A percentile compares a stretch with the other conserved stretches of the same genome.
Conservation (phyloP, 2,113 vertebrate genomes). For the Percopsis transmontana region DNA sequence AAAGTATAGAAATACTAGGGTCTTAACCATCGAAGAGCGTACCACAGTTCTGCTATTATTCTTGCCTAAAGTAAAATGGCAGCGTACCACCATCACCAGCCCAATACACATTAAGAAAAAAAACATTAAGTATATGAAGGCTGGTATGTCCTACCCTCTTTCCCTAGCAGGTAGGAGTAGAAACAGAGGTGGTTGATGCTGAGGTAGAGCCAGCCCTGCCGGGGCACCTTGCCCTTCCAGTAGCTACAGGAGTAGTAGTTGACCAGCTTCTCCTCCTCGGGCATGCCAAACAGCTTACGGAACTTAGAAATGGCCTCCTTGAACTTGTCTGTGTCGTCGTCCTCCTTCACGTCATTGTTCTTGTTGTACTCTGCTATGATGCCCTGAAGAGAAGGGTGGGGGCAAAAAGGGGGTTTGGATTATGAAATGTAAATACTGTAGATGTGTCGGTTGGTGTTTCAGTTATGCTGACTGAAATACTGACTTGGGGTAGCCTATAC, state of each 20-base stretch:
- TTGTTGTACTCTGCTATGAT: slow-evolving; percentile 98
- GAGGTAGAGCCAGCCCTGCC: slow-evolving; percentile 99
- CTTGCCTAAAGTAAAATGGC: too few relatives aligned
- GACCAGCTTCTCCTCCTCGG: slow-evolving; percentile 96
- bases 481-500: too few relatives aligned
- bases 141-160: slow-evolving; percentile 85
- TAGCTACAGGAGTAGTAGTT: slow-evolving; percentile 99
- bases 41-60: too few relatives aligned
- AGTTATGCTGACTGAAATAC: too few relatives aligned
- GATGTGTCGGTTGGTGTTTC: too few relatives aligned
- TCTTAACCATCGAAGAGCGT: too few relatives aligned
- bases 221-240: slow-evolving; percentile 96
- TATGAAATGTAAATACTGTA: too few relatives aligned
- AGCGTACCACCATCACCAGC: too few relatives aligned
- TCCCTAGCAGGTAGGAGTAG: slow-evolving; percentile 94
- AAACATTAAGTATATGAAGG: too few relatives aligned
- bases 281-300: slow-evolving; percentile 95
- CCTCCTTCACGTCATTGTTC: slow-evolving; percentile 93
- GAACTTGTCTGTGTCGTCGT: slow-evolving; percentile 97
- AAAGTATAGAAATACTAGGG: too few relatives aligned
- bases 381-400: slow-evolving; percentile 77
- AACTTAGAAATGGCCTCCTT: slow-evolving; percentile 95
- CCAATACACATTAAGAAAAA: neutral
- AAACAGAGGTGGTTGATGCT: slow-evolving; percentile 99
- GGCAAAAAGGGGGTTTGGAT: neutral